Evolutionary conservation across 2,113 vertebrate species (phyloP), one percentile per base, ranked within the genome.

Genomic region (Ancistrus triradiatus): DNA sequence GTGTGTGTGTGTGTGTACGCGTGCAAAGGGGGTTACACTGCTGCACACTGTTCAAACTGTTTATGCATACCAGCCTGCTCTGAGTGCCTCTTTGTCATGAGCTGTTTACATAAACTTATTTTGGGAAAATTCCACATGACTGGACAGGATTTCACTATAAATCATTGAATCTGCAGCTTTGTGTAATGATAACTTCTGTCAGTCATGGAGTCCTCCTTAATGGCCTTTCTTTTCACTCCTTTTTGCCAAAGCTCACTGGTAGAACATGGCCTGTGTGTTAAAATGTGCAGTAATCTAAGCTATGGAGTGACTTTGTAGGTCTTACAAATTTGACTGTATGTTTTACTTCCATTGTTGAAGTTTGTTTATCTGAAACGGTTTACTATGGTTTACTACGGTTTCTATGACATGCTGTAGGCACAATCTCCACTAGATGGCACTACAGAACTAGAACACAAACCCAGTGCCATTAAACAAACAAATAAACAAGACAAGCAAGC

Each of bases 101-200:
- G 87, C 84, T 94, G 91, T 94, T 94, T 93, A 93, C 91, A 90
- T 85, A 90, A 90, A 92, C 91, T 91, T 94, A 94, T 93, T 93
- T 94, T 92, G 90, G 92, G 92, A 92, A 93, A 93, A 94, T 94
- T 93, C 91, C 92, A 92, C 91, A 87, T 84, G 88, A 90, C 89
- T 25, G 83, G 84, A 92, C 85, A 90, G 88, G 87, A 88, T 90
- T 91, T 91, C 86, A 89, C 86, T 88, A 92, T 91, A 92, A 92
- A 91, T 93, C 91, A 92, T 87, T 88, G 88, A 91, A 88, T 92
- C 90, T 91, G 86, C 69, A 77, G 81, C 87, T 90, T 76, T 91
- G 89, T 91, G 87, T 88, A 82, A 87, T 91, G 90, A 91, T 92
- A 90, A 90, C 85, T 88, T 87, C 83, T 88, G 85, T 87, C 87